phyloP scores from a whole-genome alignment of 2,113 vertebrate species.

The Bombycilla garrulus region DNA sequence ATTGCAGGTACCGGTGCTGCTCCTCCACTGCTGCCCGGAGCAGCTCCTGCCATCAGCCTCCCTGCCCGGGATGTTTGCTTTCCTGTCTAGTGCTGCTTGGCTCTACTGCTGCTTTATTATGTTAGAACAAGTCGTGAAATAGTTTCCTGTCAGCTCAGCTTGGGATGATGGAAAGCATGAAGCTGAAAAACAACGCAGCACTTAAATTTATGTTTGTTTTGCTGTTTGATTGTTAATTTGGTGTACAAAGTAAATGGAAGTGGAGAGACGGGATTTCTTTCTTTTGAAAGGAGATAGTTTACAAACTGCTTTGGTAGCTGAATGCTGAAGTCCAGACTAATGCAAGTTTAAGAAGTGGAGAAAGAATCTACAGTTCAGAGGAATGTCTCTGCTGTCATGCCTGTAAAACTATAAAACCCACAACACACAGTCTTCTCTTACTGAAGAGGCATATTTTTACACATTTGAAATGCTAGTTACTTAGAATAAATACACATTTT shows the following conservation, averaged over 20 bases:
- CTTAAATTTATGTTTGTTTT: conserved; percentile 19
- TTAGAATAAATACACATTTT: not conserved
- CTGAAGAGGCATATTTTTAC: not conserved
- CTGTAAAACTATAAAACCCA: not conserved
- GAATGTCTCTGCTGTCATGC: not conserved
- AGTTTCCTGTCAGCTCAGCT: not conserved
- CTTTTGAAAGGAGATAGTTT: not conserved
- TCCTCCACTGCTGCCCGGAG: not conserved
- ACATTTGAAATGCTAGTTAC: not conserved
- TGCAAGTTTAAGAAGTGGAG: not conserved
- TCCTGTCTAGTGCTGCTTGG: not conserved
- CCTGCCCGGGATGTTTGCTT: not conserved
- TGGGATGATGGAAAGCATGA: not conserved
- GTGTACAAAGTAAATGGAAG: not conserved
- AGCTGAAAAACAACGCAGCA: not conserved
- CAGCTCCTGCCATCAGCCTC: not conserved
- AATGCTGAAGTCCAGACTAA: not conserved
- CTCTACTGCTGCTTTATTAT: not conserved
- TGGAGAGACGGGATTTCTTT: not conserved
- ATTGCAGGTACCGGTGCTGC: not conserved
- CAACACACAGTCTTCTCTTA: not conserved
- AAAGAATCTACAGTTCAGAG: not conserved
- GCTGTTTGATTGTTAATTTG: not conserved
- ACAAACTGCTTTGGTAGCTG: not conserved
- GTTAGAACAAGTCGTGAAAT: not conserved